A percentile compares a stretch with the other conserved stretches of the same genome.
These are phyloP conservation scores for Rhinolophus sinicus DNA, from an alignment of 2,113 vertebrate genomes.

Conservation along the genomic window DNA sequence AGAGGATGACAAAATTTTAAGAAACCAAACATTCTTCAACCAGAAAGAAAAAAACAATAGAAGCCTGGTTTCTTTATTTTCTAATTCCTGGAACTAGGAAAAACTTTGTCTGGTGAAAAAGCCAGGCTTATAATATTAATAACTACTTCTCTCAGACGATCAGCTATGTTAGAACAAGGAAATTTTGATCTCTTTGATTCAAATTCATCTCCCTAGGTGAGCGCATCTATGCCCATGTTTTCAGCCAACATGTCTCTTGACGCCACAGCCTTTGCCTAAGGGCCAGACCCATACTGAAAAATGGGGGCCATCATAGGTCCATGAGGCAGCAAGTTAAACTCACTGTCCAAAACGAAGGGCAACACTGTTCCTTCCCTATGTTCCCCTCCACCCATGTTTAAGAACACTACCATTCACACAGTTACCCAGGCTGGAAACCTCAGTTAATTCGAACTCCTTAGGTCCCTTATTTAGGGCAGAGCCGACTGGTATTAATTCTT, in stretches of 20 bases:
- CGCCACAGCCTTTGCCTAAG: background rate
- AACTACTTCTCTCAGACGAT: background rate
- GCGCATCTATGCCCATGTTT: background rate
- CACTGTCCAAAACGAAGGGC: background rate
- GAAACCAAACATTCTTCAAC: background rate
- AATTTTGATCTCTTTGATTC: background rate
- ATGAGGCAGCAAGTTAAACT: background rate
- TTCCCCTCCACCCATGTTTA: background rate
- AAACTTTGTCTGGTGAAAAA: background rate
- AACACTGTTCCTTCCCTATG: background rate
- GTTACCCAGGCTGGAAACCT: background rate
- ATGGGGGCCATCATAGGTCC: background rate
- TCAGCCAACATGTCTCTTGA: background rate
- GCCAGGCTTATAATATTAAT: background rate
- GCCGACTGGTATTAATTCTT: background rate
- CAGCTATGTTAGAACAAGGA: background rate
- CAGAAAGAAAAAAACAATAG: background rate
- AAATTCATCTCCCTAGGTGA: background rate
- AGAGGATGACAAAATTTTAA: background rate
- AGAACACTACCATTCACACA: background rate
- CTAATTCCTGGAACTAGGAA: conserved; percentile 29
- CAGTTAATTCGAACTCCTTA: conserved; percentile 17
- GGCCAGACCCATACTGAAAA: background rate
- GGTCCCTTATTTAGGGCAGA: background rate
- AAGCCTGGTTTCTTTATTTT: conserved; percentile 13